Evolutionary conservation across 2,113 vertebrate genomes (phyloP).

Genomic region (Dasypus novemcinctus): DNA sequence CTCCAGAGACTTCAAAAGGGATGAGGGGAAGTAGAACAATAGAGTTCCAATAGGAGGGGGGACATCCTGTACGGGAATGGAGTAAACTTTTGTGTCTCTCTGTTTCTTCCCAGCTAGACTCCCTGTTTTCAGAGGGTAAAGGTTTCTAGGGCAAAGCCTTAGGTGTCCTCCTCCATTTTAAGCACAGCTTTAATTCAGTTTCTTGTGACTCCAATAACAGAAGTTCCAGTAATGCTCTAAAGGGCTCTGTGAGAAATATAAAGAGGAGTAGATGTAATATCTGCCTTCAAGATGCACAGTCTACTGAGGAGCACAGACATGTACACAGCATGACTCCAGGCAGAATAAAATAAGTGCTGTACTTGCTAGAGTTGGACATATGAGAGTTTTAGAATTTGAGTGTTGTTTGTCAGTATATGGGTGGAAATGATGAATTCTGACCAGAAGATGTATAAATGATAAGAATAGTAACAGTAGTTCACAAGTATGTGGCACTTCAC

Average conservation of each 20-base stretch:
- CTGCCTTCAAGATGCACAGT: background rate
- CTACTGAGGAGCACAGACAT: background rate
- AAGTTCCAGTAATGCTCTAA: background rate
- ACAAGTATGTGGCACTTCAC: background rate
- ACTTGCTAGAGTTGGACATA: background rate
- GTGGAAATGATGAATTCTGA: constrained; percentile 24
- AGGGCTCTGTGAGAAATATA: background rate
- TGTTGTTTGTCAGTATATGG: background rate
- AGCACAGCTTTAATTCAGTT: background rate
- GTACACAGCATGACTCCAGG: background rate
- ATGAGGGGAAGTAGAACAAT: background rate
- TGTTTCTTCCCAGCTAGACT: background rate
- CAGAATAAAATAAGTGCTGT: background rate
- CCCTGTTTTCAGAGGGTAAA: background rate
- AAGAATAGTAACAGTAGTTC: constrained; percentile 34
- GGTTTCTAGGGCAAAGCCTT: background rate
- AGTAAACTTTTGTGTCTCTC: background rate
- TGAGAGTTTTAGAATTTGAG: background rate
- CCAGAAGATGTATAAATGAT: background rate
- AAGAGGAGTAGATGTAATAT: background rate
- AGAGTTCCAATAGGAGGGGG: background rate
- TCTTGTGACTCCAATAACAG: background rate
- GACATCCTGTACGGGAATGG: background rate
- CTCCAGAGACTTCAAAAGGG: background rate
- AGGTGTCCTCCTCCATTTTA: background rate